Evolutionary conservation across 2,888 invertebrate species (phyloP).

Genomic region (Macaria liturata): DNA sequence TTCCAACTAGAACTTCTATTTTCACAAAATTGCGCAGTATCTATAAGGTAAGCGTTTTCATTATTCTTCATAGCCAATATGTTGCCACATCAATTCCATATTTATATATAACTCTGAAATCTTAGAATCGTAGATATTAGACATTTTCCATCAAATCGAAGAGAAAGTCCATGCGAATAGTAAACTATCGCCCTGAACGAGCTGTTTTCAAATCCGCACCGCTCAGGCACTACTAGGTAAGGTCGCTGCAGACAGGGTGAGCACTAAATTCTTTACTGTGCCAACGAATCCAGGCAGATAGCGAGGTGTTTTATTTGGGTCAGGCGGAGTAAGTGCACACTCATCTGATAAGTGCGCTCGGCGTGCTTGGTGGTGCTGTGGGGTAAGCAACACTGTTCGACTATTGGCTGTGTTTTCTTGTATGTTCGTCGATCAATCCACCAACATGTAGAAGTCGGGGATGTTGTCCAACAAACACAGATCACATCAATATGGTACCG

Average conservation of each 20-base stretch:
- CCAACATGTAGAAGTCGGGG: too few species aligned
- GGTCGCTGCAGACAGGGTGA: constrained; percentile 54
- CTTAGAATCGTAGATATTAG: too few species aligned
- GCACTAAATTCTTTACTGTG: constrained; percentile 63
- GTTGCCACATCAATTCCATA: too few species aligned
- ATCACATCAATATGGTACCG: constrained; percentile 40
- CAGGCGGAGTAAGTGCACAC: constrained; percentile 47
- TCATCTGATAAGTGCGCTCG: constrained; percentile 45
- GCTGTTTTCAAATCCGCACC: neutral
- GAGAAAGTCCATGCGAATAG: neutral
- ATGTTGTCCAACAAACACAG: too few species aligned
- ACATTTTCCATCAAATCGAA: too few species aligned
- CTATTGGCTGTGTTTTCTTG: constrained; percentile 28
- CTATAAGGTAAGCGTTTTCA: too few species aligned
- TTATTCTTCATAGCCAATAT: too few species aligned
- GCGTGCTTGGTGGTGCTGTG: constrained; percentile 28
- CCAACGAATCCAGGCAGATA: constrained; percentile 59
- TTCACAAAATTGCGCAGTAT: too few species aligned
- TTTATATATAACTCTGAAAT: too few species aligned
- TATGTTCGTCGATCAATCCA: too few species aligned
- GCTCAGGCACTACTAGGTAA: constrained; percentile 28
- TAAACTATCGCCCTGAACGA: neutral
- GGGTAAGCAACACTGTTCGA: constrained; percentile 23
- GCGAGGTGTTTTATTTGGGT: constrained; percentile 66
- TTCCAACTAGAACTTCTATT: too few species aligned